Base-by-base conservation (phyloP, 1,140 invertebrate genomes). In the Caenorhabditis remanei region DNA sequence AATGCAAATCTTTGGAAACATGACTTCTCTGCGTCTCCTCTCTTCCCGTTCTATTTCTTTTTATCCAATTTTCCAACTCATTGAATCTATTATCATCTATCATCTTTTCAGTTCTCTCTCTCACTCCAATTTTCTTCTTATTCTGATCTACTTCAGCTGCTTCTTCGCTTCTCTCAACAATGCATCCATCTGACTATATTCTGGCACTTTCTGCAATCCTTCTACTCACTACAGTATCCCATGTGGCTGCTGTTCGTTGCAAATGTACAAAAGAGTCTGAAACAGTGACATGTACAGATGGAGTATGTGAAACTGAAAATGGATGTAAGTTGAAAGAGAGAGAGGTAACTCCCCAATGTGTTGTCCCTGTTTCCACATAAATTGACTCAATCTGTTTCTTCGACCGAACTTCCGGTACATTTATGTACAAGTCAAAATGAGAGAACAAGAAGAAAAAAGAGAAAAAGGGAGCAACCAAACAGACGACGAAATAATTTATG, bases 251-350 rank as follows among this genome's bases (percentile, higher is more conserved):
- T 14, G 46, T 79, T 9, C 71, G 71, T 24, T 88, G 87, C 50
- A 88, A 88, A 82, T 88, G 87, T 48, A 88, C 87, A 55, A 88
- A 88, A 63, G 87, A 88, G 21, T 88, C 87, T 2, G 84, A 88
- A 53, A 88, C 87, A 14, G 87, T 88, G 32, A 88, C 65, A 9
- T 88, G 87, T 48, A 71, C 48, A 3, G 87, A 85, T 40, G 87
- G 87, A 48, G 84, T 79, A 9, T 88, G 87, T 46, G 87, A 88
- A 46, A 88, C 86, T 65, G 83, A 85, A 43, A 75, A 71, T 21
- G 87, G 87, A 75, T 88, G 87, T 88, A 32, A 85, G 87, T 88
- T 67, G 32, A 5, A n/a, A 65, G 61, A 32, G 9, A 58, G 19
- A 21, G 32, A 32, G 32, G 32, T 32, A 32, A 32, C 32, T 32